Conservation (phyloP, 2,888 invertebrate species). For the Deladenus siricidicola region DNA sequence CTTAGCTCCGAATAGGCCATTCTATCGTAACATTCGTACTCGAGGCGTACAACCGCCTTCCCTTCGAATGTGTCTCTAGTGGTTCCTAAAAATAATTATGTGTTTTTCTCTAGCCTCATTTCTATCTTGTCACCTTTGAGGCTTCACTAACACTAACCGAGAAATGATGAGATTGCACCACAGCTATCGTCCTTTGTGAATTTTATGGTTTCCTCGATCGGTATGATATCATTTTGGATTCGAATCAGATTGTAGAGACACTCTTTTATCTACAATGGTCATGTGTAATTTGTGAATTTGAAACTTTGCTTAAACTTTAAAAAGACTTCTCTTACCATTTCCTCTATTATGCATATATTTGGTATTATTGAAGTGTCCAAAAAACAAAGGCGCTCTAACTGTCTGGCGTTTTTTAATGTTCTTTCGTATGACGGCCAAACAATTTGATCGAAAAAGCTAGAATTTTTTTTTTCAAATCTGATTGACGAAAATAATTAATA, state of each 20-base stretch:
- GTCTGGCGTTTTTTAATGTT: slow-evolving; percentile 11
- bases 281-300: no score
- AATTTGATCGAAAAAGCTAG: slow-evolving; percentile 61
- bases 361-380: no score
- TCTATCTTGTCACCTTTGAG: no score
- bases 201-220: neutral
- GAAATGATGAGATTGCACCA: no score
- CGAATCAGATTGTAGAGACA: no score
- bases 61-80: slow-evolving; percentile 43
- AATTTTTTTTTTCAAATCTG: slow-evolving; percentile 2
- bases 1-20: slow-evolving; percentile 46
- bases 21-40: slow-evolving; percentile 46
- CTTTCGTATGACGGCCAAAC: slow-evolving; percentile 78
- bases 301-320: no score
- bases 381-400: neutral
- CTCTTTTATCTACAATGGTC: no score
- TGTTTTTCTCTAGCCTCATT: neutral
- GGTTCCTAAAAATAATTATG: slow-evolving; percentile 28
- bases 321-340: no score
- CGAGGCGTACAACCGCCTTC: slow-evolving; percentile 31
- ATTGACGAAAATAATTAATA: no score
- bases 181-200: no score
- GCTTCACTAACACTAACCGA: no score
- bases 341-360: no score
- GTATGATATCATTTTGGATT: neutral